Evolutionary conservation across 1,140 invertebrate genomes (phyloP).

Genomic region (Zaprionus gabonicus): DNA sequence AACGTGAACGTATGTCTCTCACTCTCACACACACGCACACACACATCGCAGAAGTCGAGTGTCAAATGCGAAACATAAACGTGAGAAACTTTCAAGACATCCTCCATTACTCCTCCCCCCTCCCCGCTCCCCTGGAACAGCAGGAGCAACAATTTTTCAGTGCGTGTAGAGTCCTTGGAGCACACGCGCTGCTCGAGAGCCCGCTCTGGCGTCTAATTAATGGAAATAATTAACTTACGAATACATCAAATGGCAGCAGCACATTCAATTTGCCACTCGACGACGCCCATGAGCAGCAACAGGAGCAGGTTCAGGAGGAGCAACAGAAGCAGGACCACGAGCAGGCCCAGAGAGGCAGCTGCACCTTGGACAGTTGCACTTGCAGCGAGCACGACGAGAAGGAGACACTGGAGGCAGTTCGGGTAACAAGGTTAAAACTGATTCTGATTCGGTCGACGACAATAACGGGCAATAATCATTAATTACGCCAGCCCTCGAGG

Average conservation of each 20-base stretch:
- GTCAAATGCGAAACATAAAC: neutral
- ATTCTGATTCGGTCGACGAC: conserved; percentile 1
- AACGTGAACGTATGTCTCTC: too few relatives aligned
- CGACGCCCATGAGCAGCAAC: neutral
- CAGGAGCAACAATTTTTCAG: neutral
- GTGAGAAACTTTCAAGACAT: neutral
- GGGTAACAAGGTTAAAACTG: conserved; percentile 1
- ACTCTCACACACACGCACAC: neutral
- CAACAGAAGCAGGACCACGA: too few relatives aligned
- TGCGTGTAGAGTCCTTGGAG: neutral
- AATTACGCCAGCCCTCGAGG: neutral
- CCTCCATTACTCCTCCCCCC: neutral
- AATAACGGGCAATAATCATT: conserved; percentile 4
- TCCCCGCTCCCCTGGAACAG: too few relatives aligned
- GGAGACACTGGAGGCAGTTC: neutral
- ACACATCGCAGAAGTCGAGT: neutral
- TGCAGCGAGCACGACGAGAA: neutral
- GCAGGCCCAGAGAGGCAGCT: neutral
- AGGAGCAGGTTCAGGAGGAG: neutral
- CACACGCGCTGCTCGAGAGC: neutral
- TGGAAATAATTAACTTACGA: conserved; percentile 31
- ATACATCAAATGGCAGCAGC: conserved; percentile 12
- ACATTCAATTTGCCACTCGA: conserved; percentile 12
- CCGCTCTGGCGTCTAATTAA: conserved; percentile 20
- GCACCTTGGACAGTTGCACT: neutral